phyloP scores from a whole-genome alignment of 2,113 vertebrate genomes.

The Notechis scutatus region DNA sequence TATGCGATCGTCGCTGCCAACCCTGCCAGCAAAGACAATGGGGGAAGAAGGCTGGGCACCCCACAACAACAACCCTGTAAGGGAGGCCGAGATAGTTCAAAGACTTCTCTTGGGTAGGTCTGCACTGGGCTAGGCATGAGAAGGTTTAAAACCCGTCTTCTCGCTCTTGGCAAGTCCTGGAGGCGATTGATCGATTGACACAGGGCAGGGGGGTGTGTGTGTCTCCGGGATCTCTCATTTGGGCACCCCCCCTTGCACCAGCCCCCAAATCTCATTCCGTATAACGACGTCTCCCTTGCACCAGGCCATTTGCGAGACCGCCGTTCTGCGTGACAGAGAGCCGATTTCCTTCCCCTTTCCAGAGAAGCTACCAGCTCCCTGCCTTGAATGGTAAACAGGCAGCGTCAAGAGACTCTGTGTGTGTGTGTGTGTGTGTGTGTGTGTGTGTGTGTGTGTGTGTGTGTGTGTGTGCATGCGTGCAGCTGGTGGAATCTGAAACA shows the following conservation, averaged over 20 bases:
- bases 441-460: too few relatives aligned
- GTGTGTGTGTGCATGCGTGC: too few relatives aligned
- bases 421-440: too few relatives aligned
- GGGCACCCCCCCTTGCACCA: too few relatives aligned
- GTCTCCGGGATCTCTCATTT: background rate
- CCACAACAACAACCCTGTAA: background rate
- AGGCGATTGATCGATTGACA: background rate
- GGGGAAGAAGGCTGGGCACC: background rate
- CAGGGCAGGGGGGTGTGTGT: background rate
- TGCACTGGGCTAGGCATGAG: background rate
- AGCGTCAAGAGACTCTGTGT: background rate
- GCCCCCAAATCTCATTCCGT: background rate
- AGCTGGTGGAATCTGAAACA: background rate
- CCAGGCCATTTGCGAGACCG: background rate
- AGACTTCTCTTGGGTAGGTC: background rate
- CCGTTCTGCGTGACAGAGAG: background rate
- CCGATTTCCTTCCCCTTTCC: background rate
- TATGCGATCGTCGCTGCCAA: too few relatives aligned
- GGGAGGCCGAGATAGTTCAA: background rate
- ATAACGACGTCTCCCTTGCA: background rate
- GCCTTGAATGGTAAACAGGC: slow-evolving; percentile 17
- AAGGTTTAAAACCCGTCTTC: background rate
- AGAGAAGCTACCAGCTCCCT: background rate
- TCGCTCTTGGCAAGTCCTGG: background rate
- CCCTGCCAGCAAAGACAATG: too few relatives aligned